A percentile compares a stretch with the other conserved stretches of the same genome.
Evolutionary conservation across 64 coral and sea anemone species (phyloP).

Genomic region (Stylophora pistillata): DNA sequence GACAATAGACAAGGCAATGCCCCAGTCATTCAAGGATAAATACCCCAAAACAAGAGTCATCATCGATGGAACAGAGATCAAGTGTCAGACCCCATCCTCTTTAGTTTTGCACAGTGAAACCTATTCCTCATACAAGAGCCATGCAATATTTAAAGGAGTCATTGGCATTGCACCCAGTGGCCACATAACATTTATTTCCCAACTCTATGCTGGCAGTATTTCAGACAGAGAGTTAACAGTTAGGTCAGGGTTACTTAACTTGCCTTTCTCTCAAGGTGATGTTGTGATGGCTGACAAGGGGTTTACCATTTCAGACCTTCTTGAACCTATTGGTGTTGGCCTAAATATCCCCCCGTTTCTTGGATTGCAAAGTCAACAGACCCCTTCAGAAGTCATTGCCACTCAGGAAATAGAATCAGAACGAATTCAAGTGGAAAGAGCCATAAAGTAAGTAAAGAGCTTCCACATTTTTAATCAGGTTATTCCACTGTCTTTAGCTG

Average conservation of each 20-base stretch:
- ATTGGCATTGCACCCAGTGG: slow-evolving; percentile 24
- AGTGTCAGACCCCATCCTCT: slow-evolving; percentile 30
- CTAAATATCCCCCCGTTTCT: slow-evolving; percentile 44
- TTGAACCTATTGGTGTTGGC: slow-evolving; percentile 19
- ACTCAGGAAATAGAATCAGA: slow-evolving; percentile 33
- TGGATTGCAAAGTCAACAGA: slow-evolving; percentile 37
- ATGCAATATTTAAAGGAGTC: slow-evolving; percentile 23
- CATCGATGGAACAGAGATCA: slow-evolving; percentile 48
- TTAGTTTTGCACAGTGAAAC: slow-evolving; percentile 36
- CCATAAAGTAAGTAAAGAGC: slow-evolving; percentile 25
- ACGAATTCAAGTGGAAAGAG: slow-evolving; percentile 14
- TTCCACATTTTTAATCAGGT: no score
- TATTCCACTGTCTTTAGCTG: no score
- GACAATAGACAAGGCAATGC: no score
- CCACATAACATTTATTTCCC: slow-evolving; percentile 27
- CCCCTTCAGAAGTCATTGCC: slow-evolving; percentile 38
- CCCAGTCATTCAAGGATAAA: slow-evolving; percentile 8
- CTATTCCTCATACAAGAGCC: slow-evolving; percentile 40
- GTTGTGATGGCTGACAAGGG: slow-evolving; percentile 23
- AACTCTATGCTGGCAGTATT: slow-evolving; percentile 47
- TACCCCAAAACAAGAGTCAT: slow-evolving; percentile 51
- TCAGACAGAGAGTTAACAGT: slow-evolving; percentile 35
- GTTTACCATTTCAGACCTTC: slow-evolving; percentile 7
- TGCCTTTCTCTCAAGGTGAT: slow-evolving; percentile 14
- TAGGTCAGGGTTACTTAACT: slow-evolving; percentile 16